These are phyloP conservation scores for Calcarius lapponicus DNA, from an alignment of 2,797 vertebrate genomes.

Conservation along the genomic window DNA sequence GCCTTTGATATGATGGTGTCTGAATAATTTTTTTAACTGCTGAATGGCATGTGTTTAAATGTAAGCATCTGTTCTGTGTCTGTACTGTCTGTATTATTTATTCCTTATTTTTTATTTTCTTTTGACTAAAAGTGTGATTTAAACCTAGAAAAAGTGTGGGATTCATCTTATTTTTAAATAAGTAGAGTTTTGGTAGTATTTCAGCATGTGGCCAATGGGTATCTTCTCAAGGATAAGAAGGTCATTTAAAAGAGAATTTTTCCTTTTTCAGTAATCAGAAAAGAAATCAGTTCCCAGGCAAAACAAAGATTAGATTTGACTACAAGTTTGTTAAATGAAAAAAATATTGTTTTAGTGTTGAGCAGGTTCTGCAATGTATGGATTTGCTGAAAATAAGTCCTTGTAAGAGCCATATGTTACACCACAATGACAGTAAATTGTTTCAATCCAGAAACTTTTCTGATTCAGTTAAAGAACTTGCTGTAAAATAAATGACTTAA, in stretches of 20 bases:
- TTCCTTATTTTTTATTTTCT: neutral
- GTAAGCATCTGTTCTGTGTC: neutral
- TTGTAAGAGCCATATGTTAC: neutral
- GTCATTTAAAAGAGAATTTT: neutral
- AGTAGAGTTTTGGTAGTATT: neutral
- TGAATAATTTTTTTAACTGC: neutral
- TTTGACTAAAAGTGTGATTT: neutral
- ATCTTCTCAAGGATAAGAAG: neutral
- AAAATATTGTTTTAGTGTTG: neutral
- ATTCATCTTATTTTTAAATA: neutral
- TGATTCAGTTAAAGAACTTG: neutral
- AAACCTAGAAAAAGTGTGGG: neutral
- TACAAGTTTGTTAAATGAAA: neutral
- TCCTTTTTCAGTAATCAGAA: neutral
- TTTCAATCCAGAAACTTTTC: neutral
- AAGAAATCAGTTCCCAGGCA: neutral
- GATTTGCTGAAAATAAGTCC: neutral
- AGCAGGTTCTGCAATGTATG: neutral
- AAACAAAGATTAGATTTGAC: neutral
- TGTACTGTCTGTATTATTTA: neutral
- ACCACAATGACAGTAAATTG: neutral
- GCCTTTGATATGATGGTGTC: conserved; percentile 36
- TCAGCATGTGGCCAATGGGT: neutral
- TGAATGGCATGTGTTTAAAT: conserved; percentile 3
- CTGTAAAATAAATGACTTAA: neutral